Evolutionary conservation across 2,888 invertebrate genomes (phyloP), one percentile per base, ranked within the genome.

Genomic region (Pyrrhia umbra): DNA sequence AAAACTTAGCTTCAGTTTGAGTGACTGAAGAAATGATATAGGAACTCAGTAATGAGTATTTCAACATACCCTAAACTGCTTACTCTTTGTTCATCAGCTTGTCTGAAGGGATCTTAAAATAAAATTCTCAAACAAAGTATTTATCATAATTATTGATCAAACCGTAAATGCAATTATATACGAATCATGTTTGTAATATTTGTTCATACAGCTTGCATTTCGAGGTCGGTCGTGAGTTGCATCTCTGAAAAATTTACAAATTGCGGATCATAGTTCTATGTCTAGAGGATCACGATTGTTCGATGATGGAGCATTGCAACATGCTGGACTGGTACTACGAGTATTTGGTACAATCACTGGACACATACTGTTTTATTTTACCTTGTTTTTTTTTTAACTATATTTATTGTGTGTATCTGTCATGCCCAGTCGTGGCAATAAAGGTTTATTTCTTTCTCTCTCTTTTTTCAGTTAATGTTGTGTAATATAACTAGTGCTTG

Each of bases 181-280:
- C 47, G 51, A 57, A 59, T 67, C 72, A 68, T 72, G 74, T 51
- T 55, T 10, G 34, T 50, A 74, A 54, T 46, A 61, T 70, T 69
- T 61, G 37, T 62, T 56, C 63, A 57, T 63, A 51, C 47, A 45
- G 51, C 46, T 51, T 62, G 57, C 27, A 49, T 60, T 74, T 68
- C 77, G 66, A 83, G 86, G 85, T 71, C 83, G 74, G 55, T 49
- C 83, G 79, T 84, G 79, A 72, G 67, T 23, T 68, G 57, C 67
- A 66, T 73, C 57, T 63, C 65, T 74, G 65, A 72, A 79, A 77
- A 80, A 66, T 57, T 9, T 67, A 77, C 75, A 74, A 76, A 77
- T 70, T 79, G 64, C 70, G 77, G 83, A 79, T 80, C 80, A 84
- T 77, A 85, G 85, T 84, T 88, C 85, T 81, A 72, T 84, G 85